phyloP scores from a whole-genome alignment of 2,888 invertebrate genomes.

The Trichacis sp. region DNA sequence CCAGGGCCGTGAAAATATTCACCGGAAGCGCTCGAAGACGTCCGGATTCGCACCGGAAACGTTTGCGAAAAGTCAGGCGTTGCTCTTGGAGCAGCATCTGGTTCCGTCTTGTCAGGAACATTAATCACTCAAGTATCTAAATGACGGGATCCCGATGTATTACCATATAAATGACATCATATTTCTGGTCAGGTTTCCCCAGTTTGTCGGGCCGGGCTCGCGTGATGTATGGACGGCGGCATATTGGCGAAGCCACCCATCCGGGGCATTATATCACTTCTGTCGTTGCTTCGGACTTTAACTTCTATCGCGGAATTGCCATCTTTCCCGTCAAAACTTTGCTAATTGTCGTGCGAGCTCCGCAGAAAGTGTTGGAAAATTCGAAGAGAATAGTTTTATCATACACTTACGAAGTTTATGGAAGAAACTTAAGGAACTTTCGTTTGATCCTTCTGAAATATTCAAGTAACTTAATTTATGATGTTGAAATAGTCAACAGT shows the following conservation, averaged over 20 bases:
- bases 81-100: slow-evolving; percentile 57
- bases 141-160: slow-evolving; percentile 70
- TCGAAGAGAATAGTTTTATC: too few species aligned
- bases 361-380: neutral
- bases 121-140: slow-evolving; percentile 70
- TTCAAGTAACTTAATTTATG: too few species aligned
- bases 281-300: slow-evolving; percentile 44
- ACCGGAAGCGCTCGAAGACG: too few species aligned
- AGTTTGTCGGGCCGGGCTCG: slow-evolving; percentile 64
- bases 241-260: slow-evolving; percentile 64
- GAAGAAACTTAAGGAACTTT: too few species aligned
- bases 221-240: slow-evolving; percentile 68
- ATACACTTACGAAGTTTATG: too few species aligned
- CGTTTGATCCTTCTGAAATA: too few species aligned
- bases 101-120: slow-evolving; percentile 66
- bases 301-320: slow-evolving; percentile 25
- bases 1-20: too few species aligned
- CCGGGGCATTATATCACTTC: slow-evolving; percentile 44
- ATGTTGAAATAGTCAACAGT: too few species aligned
- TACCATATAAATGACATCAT: slow-evolving; percentile 70
- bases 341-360: neutral
- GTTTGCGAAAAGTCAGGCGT: slow-evolving; percentile 28
- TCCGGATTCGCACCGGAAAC: slow-evolving; percentile 14
- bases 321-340: slow-evolving; percentile 11
- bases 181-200: slow-evolving; percentile 69